phyloP scores from a whole-genome alignment of 2,888 invertebrate species.

The Ferdinandea cuprea region DNA sequence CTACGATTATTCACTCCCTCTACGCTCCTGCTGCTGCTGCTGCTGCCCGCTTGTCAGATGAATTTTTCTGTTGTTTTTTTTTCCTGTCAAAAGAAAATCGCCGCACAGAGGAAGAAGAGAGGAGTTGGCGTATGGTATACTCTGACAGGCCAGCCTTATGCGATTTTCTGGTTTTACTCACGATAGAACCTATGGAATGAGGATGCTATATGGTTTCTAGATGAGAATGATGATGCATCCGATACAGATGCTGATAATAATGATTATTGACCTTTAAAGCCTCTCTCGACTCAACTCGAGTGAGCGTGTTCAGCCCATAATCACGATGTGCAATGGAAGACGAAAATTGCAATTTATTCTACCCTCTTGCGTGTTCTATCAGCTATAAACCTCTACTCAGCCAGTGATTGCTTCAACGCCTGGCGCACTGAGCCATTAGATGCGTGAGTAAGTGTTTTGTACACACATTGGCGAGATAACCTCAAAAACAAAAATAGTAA shows the following conservation, averaged over 20 bases:
- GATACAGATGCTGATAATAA: conserved; percentile 64
- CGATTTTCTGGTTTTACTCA: conserved; percentile 23
- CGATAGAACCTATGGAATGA: conserved; percentile 15
- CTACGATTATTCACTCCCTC: conserved; percentile 36
- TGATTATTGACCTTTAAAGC: conserved; percentile 71
- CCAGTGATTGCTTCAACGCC: conserved; percentile 56
- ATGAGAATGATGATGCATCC: conserved; percentile 44
- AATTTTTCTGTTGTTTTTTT: conserved; percentile 1
- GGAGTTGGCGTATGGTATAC: background rate
- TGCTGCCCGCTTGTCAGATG: conserved; percentile 37
- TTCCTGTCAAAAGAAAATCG: conserved; percentile 58
- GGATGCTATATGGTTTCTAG: conserved; percentile 64
- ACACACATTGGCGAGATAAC: conserved; percentile 44
- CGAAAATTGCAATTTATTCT: conserved; percentile 71
- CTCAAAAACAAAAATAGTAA: conserved; percentile 60
- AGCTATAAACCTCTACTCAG: conserved; percentile 15
- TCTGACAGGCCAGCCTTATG: conserved; percentile 34
- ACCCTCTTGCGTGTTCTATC: conserved; percentile 69
- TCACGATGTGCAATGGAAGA: conserved; percentile 44
- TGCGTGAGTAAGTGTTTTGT: conserved; percentile 66
- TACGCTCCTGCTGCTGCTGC: too few species aligned
- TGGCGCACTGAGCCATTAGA: conserved; percentile 58
- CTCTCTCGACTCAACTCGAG: conserved; percentile 14
- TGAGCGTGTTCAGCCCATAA: conserved; percentile 40
- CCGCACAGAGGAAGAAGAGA: conserved; percentile 9